These are phyloP conservation scores for Vidua chalybeata DNA, from an alignment of 2,113 vertebrate genomes.

Conservation along the genomic window DNA sequence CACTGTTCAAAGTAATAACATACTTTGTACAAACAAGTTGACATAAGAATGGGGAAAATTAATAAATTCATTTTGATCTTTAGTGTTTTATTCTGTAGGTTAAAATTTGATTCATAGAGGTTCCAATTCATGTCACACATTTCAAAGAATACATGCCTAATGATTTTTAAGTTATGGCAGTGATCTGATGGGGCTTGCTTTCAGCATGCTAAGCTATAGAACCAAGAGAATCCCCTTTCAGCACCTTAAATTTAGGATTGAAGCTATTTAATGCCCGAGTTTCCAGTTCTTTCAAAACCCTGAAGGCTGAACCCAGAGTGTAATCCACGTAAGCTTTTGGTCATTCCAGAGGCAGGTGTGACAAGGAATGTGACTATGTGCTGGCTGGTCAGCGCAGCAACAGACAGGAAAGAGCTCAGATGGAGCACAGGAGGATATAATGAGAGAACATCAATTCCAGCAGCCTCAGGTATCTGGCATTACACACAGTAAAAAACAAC, in stretches of 20 bases:
- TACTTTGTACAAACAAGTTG: background rate
- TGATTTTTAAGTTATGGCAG: background rate
- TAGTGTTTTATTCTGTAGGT: background rate
- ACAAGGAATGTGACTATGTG: background rate
- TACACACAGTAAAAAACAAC: background rate
- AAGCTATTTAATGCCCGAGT: background rate
- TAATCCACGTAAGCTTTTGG: background rate
- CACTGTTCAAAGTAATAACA: background rate
- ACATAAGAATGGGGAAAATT: background rate
- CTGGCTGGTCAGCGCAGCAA: rapidly evolving
- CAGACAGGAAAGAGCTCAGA: background rate
- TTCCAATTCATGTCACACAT: background rate
- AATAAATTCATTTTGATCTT: background rate
- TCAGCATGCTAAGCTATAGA: rapidly evolving
- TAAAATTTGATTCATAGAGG: background rate
- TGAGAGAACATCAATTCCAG: background rate
- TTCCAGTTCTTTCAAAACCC: background rate
- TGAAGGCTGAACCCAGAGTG: background rate
- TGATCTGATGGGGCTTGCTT: background rate
- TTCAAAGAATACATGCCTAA: background rate
- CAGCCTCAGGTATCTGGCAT: background rate
- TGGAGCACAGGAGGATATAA: background rate
- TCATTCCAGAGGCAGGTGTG: background rate
- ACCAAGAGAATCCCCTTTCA: background rate
- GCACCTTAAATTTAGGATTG: background rate